phyloP scores from a whole-genome alignment of 2,113 vertebrate species.

The Atractosteus spatula region DNA sequence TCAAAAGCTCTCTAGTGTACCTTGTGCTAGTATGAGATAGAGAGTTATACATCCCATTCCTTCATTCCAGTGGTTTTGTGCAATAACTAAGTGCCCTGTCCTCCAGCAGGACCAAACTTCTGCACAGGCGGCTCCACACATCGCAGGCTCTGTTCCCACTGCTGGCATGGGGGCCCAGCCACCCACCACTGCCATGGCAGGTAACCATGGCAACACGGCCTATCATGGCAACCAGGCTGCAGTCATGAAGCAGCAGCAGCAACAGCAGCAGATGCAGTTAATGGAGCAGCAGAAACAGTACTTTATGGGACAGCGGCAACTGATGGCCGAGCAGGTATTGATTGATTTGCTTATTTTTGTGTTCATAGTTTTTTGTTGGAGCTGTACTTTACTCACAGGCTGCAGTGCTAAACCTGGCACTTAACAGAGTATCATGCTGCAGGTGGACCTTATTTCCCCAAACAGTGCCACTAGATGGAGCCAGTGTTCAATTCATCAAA shows the following conservation, averaged over 20 bases:
- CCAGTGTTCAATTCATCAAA: background rate
- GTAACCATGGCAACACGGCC: conserved; percentile 67
- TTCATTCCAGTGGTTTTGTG: too few relatives aligned
- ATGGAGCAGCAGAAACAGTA: conserved; percentile 83
- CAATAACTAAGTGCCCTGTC: background rate
- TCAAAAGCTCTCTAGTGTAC: too few relatives aligned
- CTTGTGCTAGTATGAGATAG: too few relatives aligned
- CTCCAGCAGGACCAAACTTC: conserved; percentile 78
- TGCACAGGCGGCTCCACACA: conserved; percentile 61
- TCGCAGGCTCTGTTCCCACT: conserved; percentile 65
- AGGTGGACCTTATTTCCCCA: too few relatives aligned
- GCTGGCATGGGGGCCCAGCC: conserved; percentile 66
- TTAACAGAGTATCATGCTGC: background rate
- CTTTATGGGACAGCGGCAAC: conserved; percentile 70
- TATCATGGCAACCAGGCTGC: conserved; percentile 81
- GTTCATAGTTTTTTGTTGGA: too few relatives aligned
- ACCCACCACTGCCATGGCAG: conserved; percentile 64
- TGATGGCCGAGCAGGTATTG: conserved; percentile 87
- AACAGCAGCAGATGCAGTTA: conserved; percentile 73
- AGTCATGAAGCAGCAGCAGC: conserved; percentile 77
- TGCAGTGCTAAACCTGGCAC: background rate
- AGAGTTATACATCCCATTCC: too few relatives aligned
- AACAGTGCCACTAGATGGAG: conserved; percentile 1
- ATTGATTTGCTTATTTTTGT: background rate
- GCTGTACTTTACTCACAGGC: too few relatives aligned